A percentile compares a stretch with the other conserved stretches of the same genome.
Conservation (phyloP, 2,888 invertebrate genomes). For the Dermolepida albohirtum region DNA sequence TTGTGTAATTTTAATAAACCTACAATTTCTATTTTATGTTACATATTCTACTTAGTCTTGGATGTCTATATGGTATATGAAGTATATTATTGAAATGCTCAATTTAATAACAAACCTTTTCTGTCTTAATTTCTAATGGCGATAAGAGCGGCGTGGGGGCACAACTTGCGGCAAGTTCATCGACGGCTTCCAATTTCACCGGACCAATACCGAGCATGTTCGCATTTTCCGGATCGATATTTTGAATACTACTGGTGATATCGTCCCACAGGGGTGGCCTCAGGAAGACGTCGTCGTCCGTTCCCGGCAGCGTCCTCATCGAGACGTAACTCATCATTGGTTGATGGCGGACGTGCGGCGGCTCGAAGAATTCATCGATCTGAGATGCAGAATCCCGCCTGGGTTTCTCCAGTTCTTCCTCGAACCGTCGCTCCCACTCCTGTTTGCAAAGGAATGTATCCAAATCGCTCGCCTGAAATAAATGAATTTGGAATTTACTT, state of each 20-base stretch:
- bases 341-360: constrained; percentile 59
- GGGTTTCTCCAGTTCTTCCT: constrained; percentile 70
- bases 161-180: constrained; percentile 65
- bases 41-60: too few species aligned
- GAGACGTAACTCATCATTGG: constrained; percentile 68
- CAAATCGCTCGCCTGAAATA: constrained; percentile 79
- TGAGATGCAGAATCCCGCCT: constrained; percentile 72
- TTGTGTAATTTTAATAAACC: too few species aligned
- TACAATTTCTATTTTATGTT: too few species aligned
- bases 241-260: constrained; percentile 90
- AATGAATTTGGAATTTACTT: constrained; percentile 5
- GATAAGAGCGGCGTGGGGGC: constrained; percentile 78
- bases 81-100: too few species aligned
- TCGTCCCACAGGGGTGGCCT: constrained; percentile 93
- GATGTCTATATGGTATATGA: too few species aligned
- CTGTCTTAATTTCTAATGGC: constrained; percentile 85
- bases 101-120: constrained; percentile 66
- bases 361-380: constrained; percentile 76
- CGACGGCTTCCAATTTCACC: constrained; percentile 84
- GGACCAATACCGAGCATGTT: constrained; percentile 85
- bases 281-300: constrained; percentile 86
- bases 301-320: constrained; percentile 68
- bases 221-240: constrained; percentile 90
- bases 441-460: constrained; percentile 84
- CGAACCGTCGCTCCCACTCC: constrained; percentile 77